Percentiles rank a stretch among this genome's conserved stretches.
Evolutionary conservation across 2,888 invertebrate genomes (phyloP).

Genomic region (Hyposoter dolosus): DNA sequence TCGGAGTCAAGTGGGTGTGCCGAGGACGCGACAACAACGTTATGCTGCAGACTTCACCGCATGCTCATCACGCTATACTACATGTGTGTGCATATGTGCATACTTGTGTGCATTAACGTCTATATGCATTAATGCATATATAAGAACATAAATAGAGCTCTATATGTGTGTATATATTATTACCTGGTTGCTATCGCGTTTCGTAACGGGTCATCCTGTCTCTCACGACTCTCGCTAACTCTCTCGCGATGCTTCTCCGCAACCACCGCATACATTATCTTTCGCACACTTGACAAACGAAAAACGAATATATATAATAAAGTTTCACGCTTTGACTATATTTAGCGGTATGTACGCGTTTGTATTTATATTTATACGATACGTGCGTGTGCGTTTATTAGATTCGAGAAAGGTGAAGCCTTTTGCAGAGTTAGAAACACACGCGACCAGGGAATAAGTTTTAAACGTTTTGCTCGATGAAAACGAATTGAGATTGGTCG

Average conservation of each 20-base stretch:
- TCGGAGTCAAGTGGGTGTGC: constrained; percentile 62
- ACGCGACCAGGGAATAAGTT: not conserved
- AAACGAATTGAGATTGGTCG: constrained; percentile 12
- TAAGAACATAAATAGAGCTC: constrained; percentile 22
- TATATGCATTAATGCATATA: constrained; percentile 23
- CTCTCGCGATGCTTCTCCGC: constrained; percentile 60
- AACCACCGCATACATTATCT: constrained; percentile 42
- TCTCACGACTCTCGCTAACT: constrained; percentile 65
- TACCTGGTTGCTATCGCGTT: constrained; percentile 60
- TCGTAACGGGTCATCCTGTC: constrained; percentile 66
- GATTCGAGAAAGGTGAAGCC: constrained; percentile 56
- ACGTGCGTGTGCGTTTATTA: constrained; percentile 25
- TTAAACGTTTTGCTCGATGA: not conserved
- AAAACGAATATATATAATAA: constrained; percentile 38
- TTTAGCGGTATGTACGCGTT: not conserved
- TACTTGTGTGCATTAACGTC: not conserved
- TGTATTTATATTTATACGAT: constrained; percentile 17
- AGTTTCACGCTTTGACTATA: constrained; percentile 10
- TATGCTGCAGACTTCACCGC: constrained; percentile 51
- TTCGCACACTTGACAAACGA: constrained; percentile 38
- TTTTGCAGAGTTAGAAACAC: constrained; percentile 23
- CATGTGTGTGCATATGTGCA: no score
- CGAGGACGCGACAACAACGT: constrained; percentile 57
- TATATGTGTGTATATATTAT: constrained; percentile 37
- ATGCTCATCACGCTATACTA: constrained; percentile 53